These are phyloP conservation scores for Nephrotoma flavescens DNA, from an alignment of 2,888 invertebrate species.

Conservation along the genomic window DNA sequence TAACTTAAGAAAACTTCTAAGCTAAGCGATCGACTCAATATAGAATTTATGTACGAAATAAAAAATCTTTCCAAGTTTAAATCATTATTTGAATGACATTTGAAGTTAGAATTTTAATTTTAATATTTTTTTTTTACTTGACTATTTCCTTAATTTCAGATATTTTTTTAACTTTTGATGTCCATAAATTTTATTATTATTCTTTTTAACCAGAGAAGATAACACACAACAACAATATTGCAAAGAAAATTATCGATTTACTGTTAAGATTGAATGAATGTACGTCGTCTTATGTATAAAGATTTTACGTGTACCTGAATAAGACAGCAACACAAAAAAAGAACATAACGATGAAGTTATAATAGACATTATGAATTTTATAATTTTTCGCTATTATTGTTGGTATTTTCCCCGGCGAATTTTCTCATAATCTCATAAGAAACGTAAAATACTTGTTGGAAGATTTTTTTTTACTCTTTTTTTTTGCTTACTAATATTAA, in stretches of 20 bases:
- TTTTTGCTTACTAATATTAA: not conserved
- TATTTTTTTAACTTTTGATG: not conserved
- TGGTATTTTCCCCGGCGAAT: not conserved
- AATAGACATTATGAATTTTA: not conserved
- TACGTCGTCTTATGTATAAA: not conserved
- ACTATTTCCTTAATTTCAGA: not conserved
- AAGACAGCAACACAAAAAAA: too few relatives aligned
- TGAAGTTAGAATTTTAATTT: not conserved
- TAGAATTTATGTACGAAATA: not conserved
- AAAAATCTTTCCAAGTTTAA: not conserved
- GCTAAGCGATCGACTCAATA: not conserved
- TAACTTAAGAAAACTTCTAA: not conserved
- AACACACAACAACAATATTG: not conserved
- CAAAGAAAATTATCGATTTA: not conserved
- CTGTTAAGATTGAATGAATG: not conserved
- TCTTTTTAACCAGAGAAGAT: not conserved
- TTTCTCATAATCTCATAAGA: not conserved
- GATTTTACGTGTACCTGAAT: not conserved
- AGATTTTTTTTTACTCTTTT: not conserved
- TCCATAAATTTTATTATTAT: not conserved
- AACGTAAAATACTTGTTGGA: not conserved
- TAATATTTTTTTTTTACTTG: not conserved
- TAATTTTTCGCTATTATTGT: not conserved
- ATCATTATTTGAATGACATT: not conserved
- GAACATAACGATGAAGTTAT: not conserved